These are phyloP conservation scores for Sarcophilus harrisii DNA, from an alignment of 2,797 vertebrate species.

Conservation along the genomic window DNA sequence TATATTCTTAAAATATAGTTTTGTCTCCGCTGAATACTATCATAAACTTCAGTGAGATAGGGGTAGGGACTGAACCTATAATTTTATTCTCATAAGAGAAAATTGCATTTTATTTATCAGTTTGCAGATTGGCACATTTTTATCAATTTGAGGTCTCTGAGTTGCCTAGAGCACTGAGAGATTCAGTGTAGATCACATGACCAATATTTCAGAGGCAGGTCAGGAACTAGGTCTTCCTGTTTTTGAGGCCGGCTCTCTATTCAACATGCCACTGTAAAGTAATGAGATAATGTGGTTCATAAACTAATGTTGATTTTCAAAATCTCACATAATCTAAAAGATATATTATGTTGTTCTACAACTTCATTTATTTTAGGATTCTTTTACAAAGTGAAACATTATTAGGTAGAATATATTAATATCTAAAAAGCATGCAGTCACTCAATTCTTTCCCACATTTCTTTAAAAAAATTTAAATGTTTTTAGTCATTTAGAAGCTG, in stretches of 20 bases:
- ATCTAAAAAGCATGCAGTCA: neutral
- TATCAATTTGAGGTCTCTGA: neutral
- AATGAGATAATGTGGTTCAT: neutral
- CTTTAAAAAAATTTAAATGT: neutral
- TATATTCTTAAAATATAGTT: neutral
- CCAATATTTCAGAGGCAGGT: neutral
- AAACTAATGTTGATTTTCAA: constrained; percentile 9
- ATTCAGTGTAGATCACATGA: neutral
- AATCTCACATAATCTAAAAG: neutral
- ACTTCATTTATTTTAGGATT: constrained; percentile 19
- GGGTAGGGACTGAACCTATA: neutral
- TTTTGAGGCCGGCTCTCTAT: neutral
- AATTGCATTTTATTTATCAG: neutral
- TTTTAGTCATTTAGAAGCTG: neutral
- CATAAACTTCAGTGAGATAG: neutral
- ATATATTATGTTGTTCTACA: neutral
- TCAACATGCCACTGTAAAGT: neutral
- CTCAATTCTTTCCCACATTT: constrained; percentile 7
- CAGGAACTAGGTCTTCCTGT: neutral
- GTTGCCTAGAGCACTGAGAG: neutral
- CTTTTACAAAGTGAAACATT: constrained; percentile 25
- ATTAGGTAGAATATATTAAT: neutral
- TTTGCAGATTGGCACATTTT: neutral
- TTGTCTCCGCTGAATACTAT: neutral
- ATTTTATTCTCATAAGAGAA: neutral